Percentiles rank a stretch among this genome's conserved stretches.
These are phyloP conservation scores for Aplysia californica DNA, from an alignment of 1,140 invertebrate genomes.

Conservation along the genomic window DNA sequence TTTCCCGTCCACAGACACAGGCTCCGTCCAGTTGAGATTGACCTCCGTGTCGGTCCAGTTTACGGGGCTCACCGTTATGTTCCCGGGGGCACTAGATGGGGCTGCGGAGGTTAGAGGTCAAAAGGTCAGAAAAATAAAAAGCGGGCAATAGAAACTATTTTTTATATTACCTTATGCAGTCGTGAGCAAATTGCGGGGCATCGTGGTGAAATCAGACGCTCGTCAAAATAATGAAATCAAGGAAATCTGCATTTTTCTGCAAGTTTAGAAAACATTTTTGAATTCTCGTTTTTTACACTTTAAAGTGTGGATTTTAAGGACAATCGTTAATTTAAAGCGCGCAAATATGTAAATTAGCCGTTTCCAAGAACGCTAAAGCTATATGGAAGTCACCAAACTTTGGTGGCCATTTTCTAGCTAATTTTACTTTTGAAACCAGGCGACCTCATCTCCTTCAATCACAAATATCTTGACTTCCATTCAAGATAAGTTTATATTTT, in stretches of 20 bases:
- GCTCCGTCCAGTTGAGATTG: slow-evolving; percentile 15
- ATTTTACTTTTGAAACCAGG: too few relatives aligned
- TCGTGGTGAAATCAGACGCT: neutral
- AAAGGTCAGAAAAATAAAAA: neutral
- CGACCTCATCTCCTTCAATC: too few relatives aligned
- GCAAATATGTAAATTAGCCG: too few relatives aligned
- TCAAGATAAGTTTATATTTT: too few relatives aligned
- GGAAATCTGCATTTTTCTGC: neutral
- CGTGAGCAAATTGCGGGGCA: neutral
- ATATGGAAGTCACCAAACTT: too few relatives aligned
- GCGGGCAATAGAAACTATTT: neutral
- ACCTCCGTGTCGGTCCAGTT: neutral
- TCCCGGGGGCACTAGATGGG: slow-evolving; percentile 18
- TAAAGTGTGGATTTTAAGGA: too few relatives aligned
- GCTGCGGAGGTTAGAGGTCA: slow-evolving; percentile 7
- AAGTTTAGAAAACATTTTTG: neutral
- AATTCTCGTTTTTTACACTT: neutral
- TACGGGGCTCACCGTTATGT: neutral
- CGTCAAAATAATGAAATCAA: neutral
- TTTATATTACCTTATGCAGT: neutral
- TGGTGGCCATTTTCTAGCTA: too few relatives aligned
- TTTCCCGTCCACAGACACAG: slow-evolving; percentile 12
- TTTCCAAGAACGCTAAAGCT: too few relatives aligned
- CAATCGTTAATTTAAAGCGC: too few relatives aligned
- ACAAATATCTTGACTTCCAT: too few relatives aligned